These are phyloP conservation scores for Hyppa rectilinea DNA, from an alignment of 2,888 invertebrate species.

Conservation along the genomic window DNA sequence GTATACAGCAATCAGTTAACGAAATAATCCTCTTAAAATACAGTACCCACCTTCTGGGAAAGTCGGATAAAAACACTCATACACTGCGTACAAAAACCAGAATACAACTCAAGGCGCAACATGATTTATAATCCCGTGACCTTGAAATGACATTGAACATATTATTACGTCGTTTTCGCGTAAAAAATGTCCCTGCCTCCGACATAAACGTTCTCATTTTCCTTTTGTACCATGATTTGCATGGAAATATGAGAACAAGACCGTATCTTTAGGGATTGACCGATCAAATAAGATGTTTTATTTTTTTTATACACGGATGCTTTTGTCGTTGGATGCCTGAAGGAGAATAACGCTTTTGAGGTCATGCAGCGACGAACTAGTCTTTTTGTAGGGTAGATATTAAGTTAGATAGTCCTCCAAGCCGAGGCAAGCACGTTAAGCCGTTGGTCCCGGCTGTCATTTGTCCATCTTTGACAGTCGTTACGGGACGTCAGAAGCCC, in stretches of 20 bases:
- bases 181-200: conserved; percentile 28
- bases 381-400: background rate
- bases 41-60: no score
- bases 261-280: conserved; percentile 36
- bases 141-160: conserved; percentile 43
- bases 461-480: no score
- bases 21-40: background rate
- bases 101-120: background rate
- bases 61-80: background rate
- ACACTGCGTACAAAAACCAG: background rate
- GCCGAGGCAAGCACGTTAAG: no score
- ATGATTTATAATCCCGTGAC: conserved; percentile 45
- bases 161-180: conserved; percentile 33
- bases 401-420: no score
- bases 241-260: conserved; percentile 40
- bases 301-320: conserved; percentile 13
- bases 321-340: background rate
- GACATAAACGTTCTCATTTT: conserved; percentile 17
- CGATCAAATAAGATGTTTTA: conserved; percentile 36
- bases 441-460: no score
- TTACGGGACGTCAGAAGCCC: no score
- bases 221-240: conserved; percentile 32
- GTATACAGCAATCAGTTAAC: background rate
- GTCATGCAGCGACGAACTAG: background rate
- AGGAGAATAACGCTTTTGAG: background rate